Base-by-base conservation (phyloP, 2,113 vertebrate genomes). In the Lasiurus cinereus region DNA sequence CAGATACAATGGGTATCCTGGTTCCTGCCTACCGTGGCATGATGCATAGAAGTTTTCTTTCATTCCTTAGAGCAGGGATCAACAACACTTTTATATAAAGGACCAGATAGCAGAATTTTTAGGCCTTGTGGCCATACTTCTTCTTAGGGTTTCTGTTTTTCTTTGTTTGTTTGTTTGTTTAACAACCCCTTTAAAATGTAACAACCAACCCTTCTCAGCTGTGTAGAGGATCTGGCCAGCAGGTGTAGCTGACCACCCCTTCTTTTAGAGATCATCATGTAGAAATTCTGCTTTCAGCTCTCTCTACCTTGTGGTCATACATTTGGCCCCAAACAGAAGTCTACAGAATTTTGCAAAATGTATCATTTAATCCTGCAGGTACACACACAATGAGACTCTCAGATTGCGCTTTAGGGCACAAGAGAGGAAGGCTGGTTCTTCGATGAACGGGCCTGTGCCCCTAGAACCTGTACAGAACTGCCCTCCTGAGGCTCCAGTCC, bases 1-100 rank as follows among this genome's bases (percentile, higher is more conserved):
- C n/a, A 31, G 18, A 11, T 0, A 22, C 33, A 15, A 10, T 0
- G 52, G 13, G 12, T n/a, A 18, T 36, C n/a, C 16, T 2, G 29
- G 6, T 27, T 54, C 33, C 52, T 15, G 21, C 36, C 27, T 24
- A 27, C 18, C 62, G 15, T 8, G 12, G 18, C 16, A 36, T 2
- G 5, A 64, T 7, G 16, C 0, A 27, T 0, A 5, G 0, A 36
- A 33, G 43, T 86, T 64, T 52, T 46, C 36, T 62, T 72, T 69
- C 33, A 18, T 31, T 50, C 46, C 77, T 88, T 21, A 84, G 77
- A 64, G 64, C 8, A 80, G 72, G 77, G 18, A 31, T 15, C 12
- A 36, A 82, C 24, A 66, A 31, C 21, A 19, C 1, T 19, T 79
- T 56, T 59, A 50, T 62, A 3, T 18, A 50, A 69, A 82, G 43